Conservation (phyloP, 2,113 vertebrate genomes). For the Brachirus orientalis region DNA sequence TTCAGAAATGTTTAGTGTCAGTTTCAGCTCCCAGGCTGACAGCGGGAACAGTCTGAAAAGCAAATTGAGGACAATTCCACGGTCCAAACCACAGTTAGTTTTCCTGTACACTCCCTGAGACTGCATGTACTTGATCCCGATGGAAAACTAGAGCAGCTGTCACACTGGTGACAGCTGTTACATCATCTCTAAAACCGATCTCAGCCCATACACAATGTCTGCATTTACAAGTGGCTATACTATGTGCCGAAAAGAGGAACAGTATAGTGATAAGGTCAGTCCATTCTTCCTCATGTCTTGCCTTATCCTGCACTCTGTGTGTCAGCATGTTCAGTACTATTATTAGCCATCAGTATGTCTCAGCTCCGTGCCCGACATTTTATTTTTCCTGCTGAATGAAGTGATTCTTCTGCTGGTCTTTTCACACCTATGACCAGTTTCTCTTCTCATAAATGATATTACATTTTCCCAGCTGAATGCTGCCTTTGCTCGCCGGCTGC, state of each 20-base stretch:
- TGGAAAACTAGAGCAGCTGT: neutral
- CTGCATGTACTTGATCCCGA: neutral
- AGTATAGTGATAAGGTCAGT: neutral
- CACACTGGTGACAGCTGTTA: slow-evolving; percentile 2
- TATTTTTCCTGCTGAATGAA: slow-evolving; percentile 40
- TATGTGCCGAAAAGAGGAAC: neutral
- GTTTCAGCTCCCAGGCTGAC: slow-evolving; percentile 5
- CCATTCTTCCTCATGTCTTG: slow-evolving; percentile 6
- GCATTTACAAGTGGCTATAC: neutral
- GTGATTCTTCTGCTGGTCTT: slow-evolving; percentile 41
- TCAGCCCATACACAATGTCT: slow-evolving; percentile 1
- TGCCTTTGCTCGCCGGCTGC: slow-evolving; percentile 32
- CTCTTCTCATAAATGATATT: slow-evolving; percentile 58
- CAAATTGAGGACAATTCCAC: slow-evolving; percentile 12
- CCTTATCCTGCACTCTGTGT: slow-evolving; percentile 2
- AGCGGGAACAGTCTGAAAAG: slow-evolving; percentile 7
- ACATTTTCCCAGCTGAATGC: slow-evolving; percentile 56
- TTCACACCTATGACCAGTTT: slow-evolving; percentile 45
- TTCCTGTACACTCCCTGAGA: neutral
- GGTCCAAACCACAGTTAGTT: slow-evolving; percentile 5
- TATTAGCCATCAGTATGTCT: slow-evolving; percentile 14
- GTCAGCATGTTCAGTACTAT: slow-evolving; percentile 8
- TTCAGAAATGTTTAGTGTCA: slow-evolving; percentile 11
- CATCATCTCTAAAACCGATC: neutral
- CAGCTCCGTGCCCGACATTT: slow-evolving; percentile 29